A percentile compares a stretch with the other conserved stretches of the same genome.
phyloP scores from a whole-genome alignment of 1,140 invertebrate genomes.

The Danaus melanippus region DNA sequence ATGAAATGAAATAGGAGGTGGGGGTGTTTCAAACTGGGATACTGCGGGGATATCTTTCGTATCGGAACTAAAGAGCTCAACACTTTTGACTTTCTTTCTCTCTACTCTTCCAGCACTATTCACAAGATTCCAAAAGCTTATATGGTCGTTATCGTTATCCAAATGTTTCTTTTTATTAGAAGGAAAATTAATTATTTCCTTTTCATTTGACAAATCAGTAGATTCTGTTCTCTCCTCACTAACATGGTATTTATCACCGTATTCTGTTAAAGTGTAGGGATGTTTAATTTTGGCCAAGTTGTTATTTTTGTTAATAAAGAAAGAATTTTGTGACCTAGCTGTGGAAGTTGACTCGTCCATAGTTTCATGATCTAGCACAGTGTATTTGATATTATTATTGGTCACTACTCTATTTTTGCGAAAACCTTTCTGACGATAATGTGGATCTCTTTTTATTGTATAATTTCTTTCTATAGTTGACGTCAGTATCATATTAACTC shows the following conservation, averaged over 20 bases:
- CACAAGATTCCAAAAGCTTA: constrained; percentile 38
- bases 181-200: constrained; percentile 31
- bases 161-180: constrained; percentile 5
- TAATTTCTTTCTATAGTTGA: constrained; percentile 71
- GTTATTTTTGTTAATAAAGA: constrained; percentile 19
- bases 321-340: constrained; percentile 12
- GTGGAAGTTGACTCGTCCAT: constrained; percentile 13
- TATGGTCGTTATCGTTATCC: constrained; percentile 24
- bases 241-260: constrained; percentile 31
- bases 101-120: constrained; percentile 26
- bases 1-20: constrained; percentile 22
- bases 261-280: constrained; percentile 32
- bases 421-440: constrained; percentile 38
- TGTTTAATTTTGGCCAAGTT: constrained; percentile 36
- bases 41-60: constrained; percentile 24
- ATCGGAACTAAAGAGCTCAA: constrained; percentile 12
- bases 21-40: constrained; percentile 48
- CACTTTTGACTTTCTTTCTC: constrained; percentile 12
- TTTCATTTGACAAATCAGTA: constrained; percentile 19
- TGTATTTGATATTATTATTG: constrained; percentile 35
- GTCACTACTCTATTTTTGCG: constrained; percentile 40
- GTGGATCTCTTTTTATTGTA: constrained; percentile 39
- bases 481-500: constrained; percentile 76
- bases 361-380: constrained; percentile 34
- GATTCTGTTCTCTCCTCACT: constrained; percentile 13